These are phyloP conservation scores for Megaptera novaeangliae DNA, from an alignment of 2,113 vertebrate species.

Conservation along the genomic window DNA sequence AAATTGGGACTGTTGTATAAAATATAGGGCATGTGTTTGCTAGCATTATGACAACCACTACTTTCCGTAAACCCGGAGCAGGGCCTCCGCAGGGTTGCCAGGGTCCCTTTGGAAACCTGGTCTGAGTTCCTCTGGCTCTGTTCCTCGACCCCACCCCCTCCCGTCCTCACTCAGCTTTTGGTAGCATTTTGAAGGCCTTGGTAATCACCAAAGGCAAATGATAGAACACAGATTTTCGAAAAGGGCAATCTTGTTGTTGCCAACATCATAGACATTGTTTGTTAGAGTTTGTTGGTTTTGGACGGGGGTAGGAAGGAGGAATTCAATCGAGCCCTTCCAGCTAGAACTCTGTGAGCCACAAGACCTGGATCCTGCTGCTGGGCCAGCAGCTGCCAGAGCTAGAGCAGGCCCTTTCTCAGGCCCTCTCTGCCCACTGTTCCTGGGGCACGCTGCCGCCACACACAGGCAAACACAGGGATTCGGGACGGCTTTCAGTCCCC, in stretches of 20 bases:
- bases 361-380: background rate
- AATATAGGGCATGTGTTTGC: conserved; percentile 10
- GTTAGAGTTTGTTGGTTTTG: conserved; percentile 45
- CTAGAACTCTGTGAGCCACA: background rate
- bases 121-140: background rate
- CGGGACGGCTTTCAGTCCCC: background rate
- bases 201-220: conserved; percentile 36
- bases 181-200: conserved; percentile 29
- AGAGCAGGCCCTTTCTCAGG: background rate
- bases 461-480: background rate
- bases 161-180: background rate
- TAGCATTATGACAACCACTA: conserved; percentile 34
- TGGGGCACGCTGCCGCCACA: background rate
- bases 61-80: conserved; percentile 6
- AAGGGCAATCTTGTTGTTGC: conserved; percentile 42
- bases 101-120: background rate
- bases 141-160: background rate
- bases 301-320: conserved; percentile 9
- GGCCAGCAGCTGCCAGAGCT: background rate
- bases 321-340: conserved; percentile 37
- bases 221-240: conserved; percentile 44
- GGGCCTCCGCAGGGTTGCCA: background rate
- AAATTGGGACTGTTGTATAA: conserved; percentile 16
- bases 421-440: background rate
- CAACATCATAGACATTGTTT: conserved; percentile 39